These are phyloP conservation scores for Ancistrus triradiatus DNA, from an alignment of 2,113 vertebrate species.

Conservation along the genomic window DNA sequence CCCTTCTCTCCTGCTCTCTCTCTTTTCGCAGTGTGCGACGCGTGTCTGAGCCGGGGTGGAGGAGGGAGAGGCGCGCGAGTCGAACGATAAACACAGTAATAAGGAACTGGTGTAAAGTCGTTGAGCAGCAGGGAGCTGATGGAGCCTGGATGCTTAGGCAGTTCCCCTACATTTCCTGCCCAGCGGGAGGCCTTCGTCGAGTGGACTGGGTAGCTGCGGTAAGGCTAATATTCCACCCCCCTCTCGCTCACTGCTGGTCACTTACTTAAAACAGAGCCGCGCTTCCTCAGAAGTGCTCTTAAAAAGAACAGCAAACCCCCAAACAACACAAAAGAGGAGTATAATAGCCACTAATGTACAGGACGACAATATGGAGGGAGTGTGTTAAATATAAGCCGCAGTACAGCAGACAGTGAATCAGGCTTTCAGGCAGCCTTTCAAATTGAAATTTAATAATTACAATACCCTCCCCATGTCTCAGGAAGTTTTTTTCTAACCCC, in stretches of 20 bases:
- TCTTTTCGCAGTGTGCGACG: not conserved
- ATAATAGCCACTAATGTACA: no score
- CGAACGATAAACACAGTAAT: slow-evolving; percentile 89
- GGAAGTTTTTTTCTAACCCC: no score
- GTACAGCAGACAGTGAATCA: no score
- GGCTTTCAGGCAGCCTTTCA: no score
- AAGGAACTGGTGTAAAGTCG: slow-evolving; percentile 87
- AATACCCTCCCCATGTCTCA: no score
- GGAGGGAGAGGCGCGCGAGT: slow-evolving; percentile 78
- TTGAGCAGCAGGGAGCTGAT: slow-evolving; percentile 89
- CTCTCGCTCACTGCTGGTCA: slow-evolving; percentile 37
- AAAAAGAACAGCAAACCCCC: not conserved
- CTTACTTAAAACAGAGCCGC: slow-evolving; percentile 52
- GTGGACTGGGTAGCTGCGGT: slow-evolving; percentile 70
- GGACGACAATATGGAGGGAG: no score
- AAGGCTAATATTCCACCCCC: slow-evolving; percentile 71
- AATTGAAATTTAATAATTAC: no score
- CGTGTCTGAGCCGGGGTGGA: slow-evolving; percentile 6
- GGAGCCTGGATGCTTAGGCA: slow-evolving; percentile 79
- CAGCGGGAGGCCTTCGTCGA: slow-evolving; percentile 82
- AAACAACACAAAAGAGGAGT: not conserved
- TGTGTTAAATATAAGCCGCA: no score
- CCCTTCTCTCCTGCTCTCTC: slow-evolving; percentile 40
- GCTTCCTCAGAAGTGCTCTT: not conserved
- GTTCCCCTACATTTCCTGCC: slow-evolving; percentile 93